Percentiles rank a stretch among this genome's conserved stretches.
phyloP scores from a whole-genome alignment of 2,888 invertebrate genomes.

The Cheilosia soror region DNA sequence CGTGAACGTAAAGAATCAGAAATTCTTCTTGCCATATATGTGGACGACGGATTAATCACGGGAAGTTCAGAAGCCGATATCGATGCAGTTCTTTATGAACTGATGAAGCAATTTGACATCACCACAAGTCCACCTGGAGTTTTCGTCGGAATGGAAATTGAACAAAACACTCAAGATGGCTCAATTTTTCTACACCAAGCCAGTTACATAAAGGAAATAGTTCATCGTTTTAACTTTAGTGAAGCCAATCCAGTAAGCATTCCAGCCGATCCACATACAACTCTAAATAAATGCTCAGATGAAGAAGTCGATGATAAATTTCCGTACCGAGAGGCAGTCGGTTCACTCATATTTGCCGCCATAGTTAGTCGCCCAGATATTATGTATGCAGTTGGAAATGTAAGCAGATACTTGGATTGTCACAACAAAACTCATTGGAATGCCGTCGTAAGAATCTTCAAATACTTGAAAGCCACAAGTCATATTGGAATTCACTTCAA shows the following conservation, averaged over 20 bases:
- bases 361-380: conserved; percentile 65
- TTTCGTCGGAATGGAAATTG: background rate
- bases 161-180: background rate
- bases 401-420: conserved; percentile 17
- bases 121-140: background rate
- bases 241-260: conserved; percentile 58
- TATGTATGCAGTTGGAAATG: conserved; percentile 55
- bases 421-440: conserved; percentile 29
- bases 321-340: background rate
- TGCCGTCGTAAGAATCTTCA: conserved; percentile 52
- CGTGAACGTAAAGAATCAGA: conserved; percentile 2
- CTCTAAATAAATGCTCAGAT: background rate
- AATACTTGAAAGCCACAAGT: conserved; percentile 10
- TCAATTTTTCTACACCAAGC: background rate
- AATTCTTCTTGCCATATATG: conserved; percentile 76
- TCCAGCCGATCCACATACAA: conserved; percentile 52
- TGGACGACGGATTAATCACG: conserved; percentile 76
- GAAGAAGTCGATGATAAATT: background rate
- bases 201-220: background rate
- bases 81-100: background rate
- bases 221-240: conserved; percentile 35
- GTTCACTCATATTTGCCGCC: background rate
- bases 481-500: conserved; percentile 8
- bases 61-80: background rate
- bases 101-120: background rate